A percentile compares a stretch with the other conserved stretches of the same genome.
These are phyloP conservation scores for Caenorhabditis japonica DNA, from an alignment of 2,888 invertebrate species.

Conservation along the genomic window DNA sequence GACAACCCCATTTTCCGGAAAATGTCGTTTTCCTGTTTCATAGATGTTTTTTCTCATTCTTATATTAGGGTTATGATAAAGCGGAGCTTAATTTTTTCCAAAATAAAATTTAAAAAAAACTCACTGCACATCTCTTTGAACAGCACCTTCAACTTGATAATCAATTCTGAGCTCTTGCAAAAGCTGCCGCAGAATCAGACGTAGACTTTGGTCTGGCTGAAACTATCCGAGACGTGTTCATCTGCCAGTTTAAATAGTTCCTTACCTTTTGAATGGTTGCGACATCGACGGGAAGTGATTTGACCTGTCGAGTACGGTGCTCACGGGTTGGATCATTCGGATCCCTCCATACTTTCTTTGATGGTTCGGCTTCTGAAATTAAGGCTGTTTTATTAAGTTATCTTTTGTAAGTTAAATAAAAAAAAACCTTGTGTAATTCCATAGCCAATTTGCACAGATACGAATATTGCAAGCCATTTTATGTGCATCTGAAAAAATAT, in stretches of 20 bases:
- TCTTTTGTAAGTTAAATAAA: too few species aligned
- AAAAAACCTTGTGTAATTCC: too few species aligned
- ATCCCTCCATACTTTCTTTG: slow-evolving; percentile 31
- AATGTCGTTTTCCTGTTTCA: too few species aligned
- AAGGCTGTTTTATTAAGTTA: too few species aligned
- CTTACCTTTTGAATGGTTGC: slow-evolving; percentile 15
- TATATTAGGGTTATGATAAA: too few species aligned
- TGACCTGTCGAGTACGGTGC: neutral
- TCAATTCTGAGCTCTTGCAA: slow-evolving; percentile 32
- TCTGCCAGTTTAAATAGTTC: neutral
- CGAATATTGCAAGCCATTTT: slow-evolving; percentile 12
- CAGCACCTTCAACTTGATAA: slow-evolving; percentile 22
- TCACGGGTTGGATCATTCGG: slow-evolving; percentile 40
- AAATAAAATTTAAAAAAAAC: too few species aligned
- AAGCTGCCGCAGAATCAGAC: slow-evolving; percentile 42
- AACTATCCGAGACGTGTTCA: slow-evolving; percentile 5
- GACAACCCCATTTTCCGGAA: too few species aligned
- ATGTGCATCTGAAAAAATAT: slow-evolving; percentile 22
- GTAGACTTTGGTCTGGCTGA: slow-evolving; percentile 39
- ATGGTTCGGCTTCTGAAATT: slow-evolving; percentile 14
- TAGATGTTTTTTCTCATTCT: too few species aligned
- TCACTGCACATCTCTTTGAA: slow-evolving; percentile 28
- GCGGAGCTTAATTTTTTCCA: too few species aligned
- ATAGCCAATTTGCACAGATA: neutral
- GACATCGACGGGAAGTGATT: neutral